These are phyloP conservation scores for Dioctria linearis DNA, from an alignment of 2,888 invertebrate genomes.

Conservation along the genomic window DNA sequence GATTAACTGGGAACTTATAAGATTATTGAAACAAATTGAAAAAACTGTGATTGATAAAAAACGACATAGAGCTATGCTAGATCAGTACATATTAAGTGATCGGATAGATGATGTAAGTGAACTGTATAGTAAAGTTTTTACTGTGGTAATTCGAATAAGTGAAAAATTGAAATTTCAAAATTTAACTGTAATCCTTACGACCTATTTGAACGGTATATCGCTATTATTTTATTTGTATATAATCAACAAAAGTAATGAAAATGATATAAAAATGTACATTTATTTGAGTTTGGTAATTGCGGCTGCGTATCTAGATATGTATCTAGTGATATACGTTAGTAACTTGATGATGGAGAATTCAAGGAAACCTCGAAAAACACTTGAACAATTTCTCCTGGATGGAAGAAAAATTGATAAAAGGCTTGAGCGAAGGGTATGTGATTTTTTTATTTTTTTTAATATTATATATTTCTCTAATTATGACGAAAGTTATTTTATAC, in stretches of 20 bases:
- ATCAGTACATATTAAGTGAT: conserved; percentile 9
- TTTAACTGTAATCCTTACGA: conserved; percentile 6
- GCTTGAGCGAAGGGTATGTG: conserved; percentile 7
- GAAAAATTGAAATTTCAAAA: conserved; percentile 14
- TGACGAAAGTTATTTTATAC: not conserved
- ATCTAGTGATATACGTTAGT: conserved; percentile 3
- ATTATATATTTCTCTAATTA: too few relatives aligned
- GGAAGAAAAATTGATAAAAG: not conserved
- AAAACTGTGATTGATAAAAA: not conserved
- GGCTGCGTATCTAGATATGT: not conserved
- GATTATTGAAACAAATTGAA: not conserved
- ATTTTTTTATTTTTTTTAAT: not conserved
- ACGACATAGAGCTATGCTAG: not conserved
- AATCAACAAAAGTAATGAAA: not conserved
- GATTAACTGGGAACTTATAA: not conserved
- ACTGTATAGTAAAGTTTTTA: not conserved
- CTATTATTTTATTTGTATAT: conserved; percentile 20
- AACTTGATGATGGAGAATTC: conserved; percentile 18
- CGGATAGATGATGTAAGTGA: conserved; percentile 13
- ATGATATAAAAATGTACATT: not conserved
- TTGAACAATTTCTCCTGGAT: not conserved
- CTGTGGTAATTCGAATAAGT: not conserved
- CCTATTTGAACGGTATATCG: conserved; percentile 14
- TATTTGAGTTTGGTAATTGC: not conserved
- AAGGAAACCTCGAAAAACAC: not conserved